phyloP scores from a whole-genome alignment of 2,113 vertebrate species.

The Pristiophorus japonicus region DNA sequence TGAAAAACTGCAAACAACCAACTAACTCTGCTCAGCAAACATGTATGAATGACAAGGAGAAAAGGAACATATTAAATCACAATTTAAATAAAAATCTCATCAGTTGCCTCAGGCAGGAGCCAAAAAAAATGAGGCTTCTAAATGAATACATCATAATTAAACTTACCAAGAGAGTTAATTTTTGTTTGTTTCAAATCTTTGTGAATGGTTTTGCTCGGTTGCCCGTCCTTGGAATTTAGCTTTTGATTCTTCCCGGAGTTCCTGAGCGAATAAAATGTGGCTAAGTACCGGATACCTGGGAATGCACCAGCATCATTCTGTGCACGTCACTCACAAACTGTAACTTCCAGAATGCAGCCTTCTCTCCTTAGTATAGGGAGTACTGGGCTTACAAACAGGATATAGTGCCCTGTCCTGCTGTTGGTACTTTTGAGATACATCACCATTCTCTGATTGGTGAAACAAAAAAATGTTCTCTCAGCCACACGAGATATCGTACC shows the following conservation, averaged over 20 bases:
- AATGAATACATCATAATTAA: background rate
- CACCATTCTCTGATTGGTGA: too few species aligned
- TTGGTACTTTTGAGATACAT: too few species aligned
- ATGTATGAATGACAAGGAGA: background rate
- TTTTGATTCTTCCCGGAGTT: background rate
- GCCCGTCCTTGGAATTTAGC: background rate
- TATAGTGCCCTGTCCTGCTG: too few species aligned
- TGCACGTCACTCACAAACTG: too few species aligned
- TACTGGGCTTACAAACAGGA: too few species aligned
- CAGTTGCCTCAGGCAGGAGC: background rate
- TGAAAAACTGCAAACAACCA: background rate
- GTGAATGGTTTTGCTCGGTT: background rate
- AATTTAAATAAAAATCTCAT: background rate
- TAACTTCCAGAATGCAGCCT: too few species aligned
- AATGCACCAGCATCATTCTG: too few species aligned
- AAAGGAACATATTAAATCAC: slow-evolving; percentile 13
- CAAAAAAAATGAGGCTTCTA: background rate
- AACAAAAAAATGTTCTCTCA: too few species aligned
- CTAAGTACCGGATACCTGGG: too few species aligned
- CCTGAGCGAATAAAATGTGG: background rate
- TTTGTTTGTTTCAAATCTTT: background rate
- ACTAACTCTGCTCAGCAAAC: background rate
- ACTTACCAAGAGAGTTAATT: background rate
- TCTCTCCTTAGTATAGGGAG: too few species aligned
- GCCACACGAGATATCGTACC: too few species aligned